Conservation (phyloP, 1,140 invertebrate genomes). For the Tribolium castaneum region DNA sequence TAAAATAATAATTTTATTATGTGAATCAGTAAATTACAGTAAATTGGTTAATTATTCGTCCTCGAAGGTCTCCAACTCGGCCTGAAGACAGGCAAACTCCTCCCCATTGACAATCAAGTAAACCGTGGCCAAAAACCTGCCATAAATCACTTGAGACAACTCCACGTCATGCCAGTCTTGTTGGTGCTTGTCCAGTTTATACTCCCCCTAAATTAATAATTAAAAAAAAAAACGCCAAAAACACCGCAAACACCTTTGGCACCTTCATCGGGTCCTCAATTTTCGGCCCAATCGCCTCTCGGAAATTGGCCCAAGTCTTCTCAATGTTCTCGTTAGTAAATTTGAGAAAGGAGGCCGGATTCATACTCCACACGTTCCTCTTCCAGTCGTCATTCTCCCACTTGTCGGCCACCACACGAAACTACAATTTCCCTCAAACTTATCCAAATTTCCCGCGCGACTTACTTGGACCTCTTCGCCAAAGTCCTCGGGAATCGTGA, state of each 20-base stretch:
- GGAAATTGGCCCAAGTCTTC: background rate
- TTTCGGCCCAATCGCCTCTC: background rate
- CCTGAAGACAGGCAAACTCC: background rate
- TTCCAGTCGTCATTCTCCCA: background rate
- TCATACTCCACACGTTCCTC: background rate
- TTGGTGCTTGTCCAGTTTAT: background rate
- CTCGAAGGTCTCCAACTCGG: background rate
- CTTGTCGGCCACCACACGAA: background rate
- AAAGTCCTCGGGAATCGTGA: background rate
- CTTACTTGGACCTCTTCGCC: background rate
- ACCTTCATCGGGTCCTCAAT: background rate
- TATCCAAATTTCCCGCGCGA: background rate
- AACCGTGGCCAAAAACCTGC: background rate
- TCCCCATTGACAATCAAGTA: background rate
- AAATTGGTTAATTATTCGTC: background rate
- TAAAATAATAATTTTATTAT: background rate
- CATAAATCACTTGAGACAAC: background rate
- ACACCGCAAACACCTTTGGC: background rate
- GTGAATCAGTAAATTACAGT: background rate
- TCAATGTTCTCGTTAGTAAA: background rate
- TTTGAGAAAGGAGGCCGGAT: background rate
- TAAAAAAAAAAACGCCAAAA: background rate
- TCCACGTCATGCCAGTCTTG: background rate
- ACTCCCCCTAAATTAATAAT: slow-evolving; percentile 4
- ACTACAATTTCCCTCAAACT: background rate